Base-by-base conservation (phyloP, 2,888 invertebrate species). In the Ormia ochracea region DNA sequence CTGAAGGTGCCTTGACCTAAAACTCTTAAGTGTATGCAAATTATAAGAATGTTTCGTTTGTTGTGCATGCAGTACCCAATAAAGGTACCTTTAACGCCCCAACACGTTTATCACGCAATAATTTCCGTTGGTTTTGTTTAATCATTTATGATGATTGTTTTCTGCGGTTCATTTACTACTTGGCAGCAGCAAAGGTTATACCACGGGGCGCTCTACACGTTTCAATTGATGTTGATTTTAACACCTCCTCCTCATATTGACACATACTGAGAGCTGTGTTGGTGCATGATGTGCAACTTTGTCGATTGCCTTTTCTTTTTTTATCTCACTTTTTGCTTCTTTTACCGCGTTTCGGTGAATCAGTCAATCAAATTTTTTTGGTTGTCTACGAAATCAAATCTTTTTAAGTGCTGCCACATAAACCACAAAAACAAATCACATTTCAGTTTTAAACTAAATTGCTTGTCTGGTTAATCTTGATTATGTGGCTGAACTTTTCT, bases 211-310 rank as follows among this genome's bases (percentile, higher is more conserved):
- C 82, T 74, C 74, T 52, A 77, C 82, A 83, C 83, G 83, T 83
- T 82, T 80, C 69, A 50, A 63, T 58, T 50, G 61, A 74, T 83
- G 81, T 83, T 81, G 82, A 78, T 78, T 82, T 83, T 83, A 82
- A 78, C 74, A 78, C 78, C 63, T 75, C 75, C 69, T 75, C 38
- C 75, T 70, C 41, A 65, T 72, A 83, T 82, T 83, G 83, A 82
- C 83, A 83, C 69, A 81, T 70, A 74, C 63, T 65, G 63, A 33
- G n/a, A n/a, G 59, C 26, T 58, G 45, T 48, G 28, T 21, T 31
- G 17, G 7, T 33, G 7, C 50, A 43, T 54, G 61, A 31, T 59
- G 59, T 61, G 38, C 48, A 58, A 69, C 17, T 48, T 38, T 69
- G 33, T 12, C n/a, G n/a, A n/a, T n/a, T n/a, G n/a, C n/a, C n/a